Conservation (phyloP, 2,888 invertebrate species). For the Catocala fraxini region DNA sequence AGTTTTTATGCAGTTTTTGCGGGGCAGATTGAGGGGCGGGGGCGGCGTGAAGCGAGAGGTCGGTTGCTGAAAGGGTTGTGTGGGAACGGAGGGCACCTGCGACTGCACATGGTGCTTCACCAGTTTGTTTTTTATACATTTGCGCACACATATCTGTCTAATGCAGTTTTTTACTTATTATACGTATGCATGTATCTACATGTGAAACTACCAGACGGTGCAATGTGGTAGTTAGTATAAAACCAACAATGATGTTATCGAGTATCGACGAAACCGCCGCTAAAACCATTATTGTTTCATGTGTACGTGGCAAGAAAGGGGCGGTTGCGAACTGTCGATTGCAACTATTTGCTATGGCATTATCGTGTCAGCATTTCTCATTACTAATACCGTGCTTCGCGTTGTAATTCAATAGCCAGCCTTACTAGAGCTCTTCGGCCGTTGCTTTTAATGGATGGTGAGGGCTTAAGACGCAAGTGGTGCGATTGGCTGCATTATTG, state of each 20-base stretch:
- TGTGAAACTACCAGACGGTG: constrained; percentile 34
- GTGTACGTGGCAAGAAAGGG: constrained; percentile 60
- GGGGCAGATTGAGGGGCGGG: constrained; percentile 63
- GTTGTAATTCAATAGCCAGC: constrained; percentile 62
- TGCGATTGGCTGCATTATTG: constrained; percentile 75
- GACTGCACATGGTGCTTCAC: constrained; percentile 84
- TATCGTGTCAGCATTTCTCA: constrained; percentile 80
- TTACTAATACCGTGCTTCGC: constrained; percentile 77
- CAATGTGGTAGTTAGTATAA: constrained; percentile 19
- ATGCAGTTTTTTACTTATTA: constrained; percentile 83
- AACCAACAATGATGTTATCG: constrained; percentile 48
- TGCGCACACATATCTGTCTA: constrained; percentile 80
- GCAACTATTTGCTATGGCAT: constrained; percentile 81
- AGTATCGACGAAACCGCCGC: constrained; percentile 33
- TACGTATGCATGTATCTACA: constrained; percentile 51
- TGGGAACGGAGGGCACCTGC: constrained; percentile 88
- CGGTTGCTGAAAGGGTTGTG: constrained; percentile 86
- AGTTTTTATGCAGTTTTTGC: constrained; percentile 72
- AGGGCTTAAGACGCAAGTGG: constrained; percentile 52
- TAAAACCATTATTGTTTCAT: constrained; percentile 62
- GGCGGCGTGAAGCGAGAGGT: constrained; percentile 64
- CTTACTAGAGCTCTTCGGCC: constrained; percentile 51
- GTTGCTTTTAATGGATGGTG: constrained; percentile 21
- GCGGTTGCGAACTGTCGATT: constrained; percentile 79
- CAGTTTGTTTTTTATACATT: constrained; percentile 81